phyloP scores from a whole-genome alignment of 2,888 invertebrate genomes.

The Diarsia dahlii region DNA sequence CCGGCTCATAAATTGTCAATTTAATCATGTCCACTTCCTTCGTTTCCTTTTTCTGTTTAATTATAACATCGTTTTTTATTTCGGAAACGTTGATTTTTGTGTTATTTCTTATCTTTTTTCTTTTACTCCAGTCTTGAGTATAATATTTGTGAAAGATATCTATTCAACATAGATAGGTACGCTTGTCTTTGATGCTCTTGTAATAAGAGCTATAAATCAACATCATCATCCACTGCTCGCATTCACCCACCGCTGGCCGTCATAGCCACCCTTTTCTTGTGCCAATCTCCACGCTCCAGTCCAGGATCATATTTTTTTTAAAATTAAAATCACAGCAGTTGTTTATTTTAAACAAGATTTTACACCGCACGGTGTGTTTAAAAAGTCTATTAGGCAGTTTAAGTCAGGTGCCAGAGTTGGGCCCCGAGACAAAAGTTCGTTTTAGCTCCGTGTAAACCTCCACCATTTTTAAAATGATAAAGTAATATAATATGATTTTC shows the following conservation, averaged over 20 bases:
- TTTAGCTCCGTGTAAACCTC: not conserved
- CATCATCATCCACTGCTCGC: too few species aligned
- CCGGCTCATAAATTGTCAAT: constrained; percentile 47
- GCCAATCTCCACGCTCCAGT: too few species aligned
- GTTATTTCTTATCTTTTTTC: not conserved
- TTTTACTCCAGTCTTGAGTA: not conserved
- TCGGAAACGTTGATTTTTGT: constrained; percentile 9
- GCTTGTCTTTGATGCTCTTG: not conserved
- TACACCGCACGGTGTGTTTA: not conserved
- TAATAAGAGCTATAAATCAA: not conserved
- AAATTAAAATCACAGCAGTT: not conserved
- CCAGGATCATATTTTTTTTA: too few species aligned
- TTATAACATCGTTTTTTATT: constrained; percentile 31
- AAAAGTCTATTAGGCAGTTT: constrained; percentile 17
- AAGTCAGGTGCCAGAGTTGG: not conserved
- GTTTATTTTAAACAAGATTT: not conserved
- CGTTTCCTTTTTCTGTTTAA: constrained; percentile 23
- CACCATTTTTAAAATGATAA: not conserved
- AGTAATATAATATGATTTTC: not conserved
- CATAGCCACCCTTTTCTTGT: too few species aligned
- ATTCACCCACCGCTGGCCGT: too few species aligned
- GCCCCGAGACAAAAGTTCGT: constrained; percentile 6
- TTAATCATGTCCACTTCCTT: constrained; percentile 43
- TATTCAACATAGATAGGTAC: not conserved
- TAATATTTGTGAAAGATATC: not conserved